Base-by-base conservation (phyloP, 1,140 invertebrate species). In the Cataglyphis hispanica region DNA sequence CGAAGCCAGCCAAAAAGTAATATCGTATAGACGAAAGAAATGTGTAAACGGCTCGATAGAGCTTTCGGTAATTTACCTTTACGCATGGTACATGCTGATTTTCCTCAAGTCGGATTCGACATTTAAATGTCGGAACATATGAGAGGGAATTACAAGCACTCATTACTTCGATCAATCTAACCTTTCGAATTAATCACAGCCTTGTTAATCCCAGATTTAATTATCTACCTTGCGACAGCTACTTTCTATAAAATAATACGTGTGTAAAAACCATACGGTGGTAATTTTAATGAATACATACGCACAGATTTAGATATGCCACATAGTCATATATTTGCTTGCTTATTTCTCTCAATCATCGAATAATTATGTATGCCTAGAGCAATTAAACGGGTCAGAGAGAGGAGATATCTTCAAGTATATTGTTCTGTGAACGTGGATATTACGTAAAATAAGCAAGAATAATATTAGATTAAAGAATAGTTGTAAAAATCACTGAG, bases 1-100 rank as follows among this genome's bases (percentile, higher is more conserved):
- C 53, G 8, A 78, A 63, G 66, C 37, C 74, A 40, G 81, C 85
- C 74, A 64, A 87, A 78, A 87, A 80, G 88, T 87, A 90, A 89
- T 89, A 89, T 83, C 70, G 87, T 84, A 75, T 67, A 66, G 50
- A 78, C 40, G 88, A 87, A 76, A 75, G 53, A 56, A 80, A 75
- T 56, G 37, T 46, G 50, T 43, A 50, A 22, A n/a, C 8, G 43
- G 4, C 19, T n/a, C 27, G 43, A 46, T 19, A 2, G 46, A 46
- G 31, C 72, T 69, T 86, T 84, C 75, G 34, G 58, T 74, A 88
- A 89, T 84, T 72, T 25, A 25, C 56, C 56, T 75, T 22, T 50
- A 16, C 4, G 22, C 22, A 22, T 16, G 19, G 5, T 22, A 27
- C 34, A 7, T 37, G 6, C n/a, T 19, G 16, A 40, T 43, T 60